Conservation (phyloP, 2,797 vertebrate genomes). For the Apogon talboti region DNA sequence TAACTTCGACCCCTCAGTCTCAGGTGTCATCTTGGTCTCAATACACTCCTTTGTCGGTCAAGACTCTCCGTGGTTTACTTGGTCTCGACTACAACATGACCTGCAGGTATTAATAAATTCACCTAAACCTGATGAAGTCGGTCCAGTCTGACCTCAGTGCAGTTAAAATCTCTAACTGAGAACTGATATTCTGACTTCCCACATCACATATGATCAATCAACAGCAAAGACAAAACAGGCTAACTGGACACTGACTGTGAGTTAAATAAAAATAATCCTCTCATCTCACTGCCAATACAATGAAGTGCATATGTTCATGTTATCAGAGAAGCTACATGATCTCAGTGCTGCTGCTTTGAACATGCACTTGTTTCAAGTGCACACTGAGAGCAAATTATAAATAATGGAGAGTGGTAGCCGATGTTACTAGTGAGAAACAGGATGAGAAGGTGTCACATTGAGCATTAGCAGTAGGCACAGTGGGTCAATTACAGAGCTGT, state of each 20-base stretch:
- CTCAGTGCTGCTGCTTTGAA: constrained; percentile 23
- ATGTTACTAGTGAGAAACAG: constrained; percentile 31
- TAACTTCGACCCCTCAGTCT: too few relatives aligned
- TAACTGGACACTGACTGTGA: neutral
- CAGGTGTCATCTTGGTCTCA: too few relatives aligned
- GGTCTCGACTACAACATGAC: too few relatives aligned
- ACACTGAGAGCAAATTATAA: constrained; percentile 42
- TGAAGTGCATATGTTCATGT: constrained; percentile 8
- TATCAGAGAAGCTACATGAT: constrained; percentile 35
- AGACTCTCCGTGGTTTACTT: too few relatives aligned
- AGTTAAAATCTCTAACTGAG: too few relatives aligned
- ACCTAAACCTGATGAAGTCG: too few relatives aligned
- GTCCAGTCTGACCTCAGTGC: too few relatives aligned
- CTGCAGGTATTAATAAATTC: too few relatives aligned
- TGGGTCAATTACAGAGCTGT: constrained; percentile 50
- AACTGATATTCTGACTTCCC: too few relatives aligned
- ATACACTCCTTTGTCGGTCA: too few relatives aligned
- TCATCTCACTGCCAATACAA: constrained; percentile 13
- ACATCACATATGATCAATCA: neutral
- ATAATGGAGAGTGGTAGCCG: constrained; percentile 37
- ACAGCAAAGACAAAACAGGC: neutral
- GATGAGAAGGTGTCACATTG: constrained; percentile 35
- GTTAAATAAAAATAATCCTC: constrained; percentile 9
- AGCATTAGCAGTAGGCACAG: constrained; percentile 32
- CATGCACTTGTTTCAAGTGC: constrained; percentile 37